These are phyloP conservation scores for Pipistrellus pygmaeus DNA, from an alignment of 2,797 vertebrate genomes.

Conservation along the genomic window DNA sequence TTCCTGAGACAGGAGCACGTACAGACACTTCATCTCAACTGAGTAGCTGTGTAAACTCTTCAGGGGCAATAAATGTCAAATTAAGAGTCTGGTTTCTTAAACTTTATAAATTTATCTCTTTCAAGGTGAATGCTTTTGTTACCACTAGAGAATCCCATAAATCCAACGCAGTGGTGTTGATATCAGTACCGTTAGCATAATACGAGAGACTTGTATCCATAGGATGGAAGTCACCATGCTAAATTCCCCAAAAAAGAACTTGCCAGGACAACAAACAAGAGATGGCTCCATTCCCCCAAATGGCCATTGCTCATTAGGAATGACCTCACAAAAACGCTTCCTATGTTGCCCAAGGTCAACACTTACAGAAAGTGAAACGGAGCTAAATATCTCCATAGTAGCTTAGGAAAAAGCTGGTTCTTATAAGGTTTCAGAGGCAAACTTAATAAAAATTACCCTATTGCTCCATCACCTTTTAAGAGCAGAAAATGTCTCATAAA, in stretches of 20 bases:
- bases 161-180: neutral
- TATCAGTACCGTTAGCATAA: neutral
- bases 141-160: neutral
- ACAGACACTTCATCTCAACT: neutral
- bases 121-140: neutral
- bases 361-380: neutral
- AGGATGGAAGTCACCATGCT: neutral
- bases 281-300: neutral
- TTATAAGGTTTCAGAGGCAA: neutral
- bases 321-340: neutral
- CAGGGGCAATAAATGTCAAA: neutral
- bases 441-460: neutral
- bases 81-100: slow-evolving; percentile 1
- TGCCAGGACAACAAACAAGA: neutral
- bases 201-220: neutral
- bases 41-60: neutral
- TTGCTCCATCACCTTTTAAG: neutral
- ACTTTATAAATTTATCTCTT: neutral
- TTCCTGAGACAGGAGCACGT: rapidly evolving
- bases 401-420: neutral
- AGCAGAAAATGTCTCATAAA: neutral
- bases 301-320: neutral
- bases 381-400: neutral
- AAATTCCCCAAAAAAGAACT: neutral
- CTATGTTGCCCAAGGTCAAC: neutral